Evolutionary conservation across 2,797 vertebrate species (phyloP).

Genomic region (Amphiprion clarkii): DNA sequence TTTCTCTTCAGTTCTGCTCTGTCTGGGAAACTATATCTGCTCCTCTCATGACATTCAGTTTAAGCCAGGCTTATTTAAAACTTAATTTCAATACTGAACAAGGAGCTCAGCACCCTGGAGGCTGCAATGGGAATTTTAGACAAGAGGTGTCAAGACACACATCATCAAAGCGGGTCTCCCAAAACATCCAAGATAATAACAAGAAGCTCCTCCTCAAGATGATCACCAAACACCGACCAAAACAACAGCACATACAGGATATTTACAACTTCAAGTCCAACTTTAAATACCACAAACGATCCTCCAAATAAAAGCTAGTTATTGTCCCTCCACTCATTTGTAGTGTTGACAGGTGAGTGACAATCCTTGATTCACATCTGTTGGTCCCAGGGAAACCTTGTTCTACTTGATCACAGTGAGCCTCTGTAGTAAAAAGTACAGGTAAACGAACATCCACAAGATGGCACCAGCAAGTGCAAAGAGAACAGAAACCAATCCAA

Average conservation of each 20-base stretch:
- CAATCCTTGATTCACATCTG: conserved; percentile 54
- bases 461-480: conserved; percentile 57
- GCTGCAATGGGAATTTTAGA: conserved; percentile 24
- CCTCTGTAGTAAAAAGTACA: conserved; percentile 44
- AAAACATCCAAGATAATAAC: conserved; percentile 58
- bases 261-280: conserved; percentile 68
- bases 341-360: conserved; percentile 74
- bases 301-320: conserved; percentile 46
- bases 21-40: conserved; percentile 17
- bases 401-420: conserved; percentile 52
- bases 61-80: conserved; percentile 17
- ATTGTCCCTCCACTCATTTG: conserved; percentile 50
- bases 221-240: conserved; percentile 52
- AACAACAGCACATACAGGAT: conserved; percentile 46
- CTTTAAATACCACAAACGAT: conserved; percentile 71
- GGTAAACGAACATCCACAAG: conserved; percentile 62
- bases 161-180: conserved; percentile 47
- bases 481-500: conserved; percentile 43
- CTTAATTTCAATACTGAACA: conserved; percentile 38
- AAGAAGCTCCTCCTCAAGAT: conserved; percentile 49
- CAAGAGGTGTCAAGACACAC: conserved; percentile 33
- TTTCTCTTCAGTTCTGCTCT: background rate
- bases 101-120: conserved; percentile 21
- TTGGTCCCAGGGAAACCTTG: conserved; percentile 54
- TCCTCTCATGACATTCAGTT: conserved; percentile 25